phyloP scores from a whole-genome alignment of 2,113 vertebrate species.

The Mustela nigripes region DNA sequence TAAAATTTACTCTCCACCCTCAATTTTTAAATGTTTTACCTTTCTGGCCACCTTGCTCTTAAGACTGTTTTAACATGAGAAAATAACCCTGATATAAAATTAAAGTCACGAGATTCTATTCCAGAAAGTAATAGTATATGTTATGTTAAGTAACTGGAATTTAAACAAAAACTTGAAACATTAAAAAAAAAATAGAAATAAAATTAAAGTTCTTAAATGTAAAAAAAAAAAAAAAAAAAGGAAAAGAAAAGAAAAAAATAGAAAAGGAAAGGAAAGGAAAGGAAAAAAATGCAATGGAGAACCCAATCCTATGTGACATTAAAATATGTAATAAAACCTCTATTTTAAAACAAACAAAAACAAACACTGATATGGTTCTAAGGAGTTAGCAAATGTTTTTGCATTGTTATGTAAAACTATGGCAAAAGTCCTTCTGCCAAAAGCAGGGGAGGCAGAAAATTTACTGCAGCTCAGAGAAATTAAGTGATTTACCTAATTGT shows the following conservation, averaged over 20 bases:
- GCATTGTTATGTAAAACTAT: background rate
- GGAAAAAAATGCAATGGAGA: background rate
- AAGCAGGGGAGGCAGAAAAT: background rate
- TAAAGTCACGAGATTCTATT: background rate
- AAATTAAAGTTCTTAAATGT: background rate
- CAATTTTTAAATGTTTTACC: background rate
- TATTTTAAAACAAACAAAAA: background rate
- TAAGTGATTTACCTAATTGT: constrained; percentile 58
- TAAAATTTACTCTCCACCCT: background rate
- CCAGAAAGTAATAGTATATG: background rate
- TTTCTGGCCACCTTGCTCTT: background rate
- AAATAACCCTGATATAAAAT: background rate
- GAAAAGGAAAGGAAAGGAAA: background rate
- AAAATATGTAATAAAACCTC: background rate
- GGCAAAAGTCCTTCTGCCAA: background rate
- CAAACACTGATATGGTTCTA: background rate
- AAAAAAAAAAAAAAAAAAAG: background rate
- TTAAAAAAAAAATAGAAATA: background rate
- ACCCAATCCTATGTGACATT: background rate
- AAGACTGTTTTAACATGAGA: constrained; percentile 10
- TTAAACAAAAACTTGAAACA: background rate
- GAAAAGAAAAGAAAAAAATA: background rate
- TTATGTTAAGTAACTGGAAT: background rate
- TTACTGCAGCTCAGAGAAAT: constrained; percentile 34
- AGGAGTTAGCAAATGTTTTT: constrained; percentile 15